Base-by-base conservation (phyloP, 2,797 vertebrate species). In the Prunella strophiata region DNA sequence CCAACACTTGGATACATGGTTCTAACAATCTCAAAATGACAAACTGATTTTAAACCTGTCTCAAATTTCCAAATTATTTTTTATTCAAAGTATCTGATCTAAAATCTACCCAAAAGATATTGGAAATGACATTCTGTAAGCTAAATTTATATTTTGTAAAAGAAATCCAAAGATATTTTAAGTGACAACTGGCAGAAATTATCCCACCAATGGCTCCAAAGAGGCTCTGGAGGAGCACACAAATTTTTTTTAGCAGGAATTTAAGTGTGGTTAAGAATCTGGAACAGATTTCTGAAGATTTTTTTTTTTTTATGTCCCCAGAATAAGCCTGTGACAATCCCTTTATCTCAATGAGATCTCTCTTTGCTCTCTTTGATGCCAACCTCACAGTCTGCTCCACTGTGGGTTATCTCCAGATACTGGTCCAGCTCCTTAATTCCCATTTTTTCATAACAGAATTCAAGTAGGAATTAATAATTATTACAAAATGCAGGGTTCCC, bases 401-500 rank as follows among this genome's bases (percentile, higher is more conserved):
- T 52, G 16, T 2, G 52, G 55, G 59, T 38, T 61, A 47, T 47
- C 78, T 54, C 45, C 78, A 62, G 32, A 72, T 22, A 10, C 21
- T 0, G 2, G 29, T 26, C 17, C 43, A 71, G 23, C 16, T 57
- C 26, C 38, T 78, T 25, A 27, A 5, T 19, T 88, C 36, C 43
- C 36, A 32, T 4, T 84, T 14, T 25, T 34, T 32, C 22, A n/a
- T 5, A 13, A 14, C 1, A n/a, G 16, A 67, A 67, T 8, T 48
- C 45, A 38, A 87, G 38, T 4, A 55, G 17, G 21, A 50, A 47
- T 43, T n/a, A 36, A 26, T 34, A 65, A 61, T 22, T 70, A 18
- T 32, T 42, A 20, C 16, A 30, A 72, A 74, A 32, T 1, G 2
- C 7, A 5, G 0, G 0, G 13, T 0, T 5, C 47, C 36, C 36